Conservation (phyloP, 2,797 vertebrate species). For the Pteronotus mesoamericanus region DNA sequence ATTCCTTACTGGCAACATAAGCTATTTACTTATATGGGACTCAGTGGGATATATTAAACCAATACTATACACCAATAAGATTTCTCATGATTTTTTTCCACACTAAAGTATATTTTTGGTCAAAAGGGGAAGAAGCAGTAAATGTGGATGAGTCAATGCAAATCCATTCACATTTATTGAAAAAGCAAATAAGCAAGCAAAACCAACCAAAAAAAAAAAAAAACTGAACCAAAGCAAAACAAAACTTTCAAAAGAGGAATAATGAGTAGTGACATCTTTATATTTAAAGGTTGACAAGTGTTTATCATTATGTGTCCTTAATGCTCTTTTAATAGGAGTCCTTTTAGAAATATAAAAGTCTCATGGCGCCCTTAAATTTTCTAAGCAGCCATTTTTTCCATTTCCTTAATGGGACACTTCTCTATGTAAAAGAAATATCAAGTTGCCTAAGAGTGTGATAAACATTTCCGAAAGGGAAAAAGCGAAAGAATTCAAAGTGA, state of each 20-base stretch:
- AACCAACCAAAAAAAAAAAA: neutral
- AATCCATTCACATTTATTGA: neutral
- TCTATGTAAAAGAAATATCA: neutral
- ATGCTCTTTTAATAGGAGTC: neutral
- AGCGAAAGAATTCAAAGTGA: slow-evolving; percentile 23
- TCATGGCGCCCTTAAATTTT: neutral
- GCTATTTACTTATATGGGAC: neutral
- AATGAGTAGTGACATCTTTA: neutral
- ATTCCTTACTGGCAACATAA: neutral
- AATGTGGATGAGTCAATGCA: neutral
- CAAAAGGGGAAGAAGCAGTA: neutral
- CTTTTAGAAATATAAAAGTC: neutral
- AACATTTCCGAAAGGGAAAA: neutral
- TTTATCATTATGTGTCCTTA: neutral
- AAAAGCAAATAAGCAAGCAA: neutral
- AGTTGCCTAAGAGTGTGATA: neutral
- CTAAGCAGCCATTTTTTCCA: neutral
- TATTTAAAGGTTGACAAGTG: neutral
- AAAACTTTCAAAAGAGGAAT: neutral
- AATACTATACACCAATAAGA: neutral
- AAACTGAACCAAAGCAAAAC: neutral
- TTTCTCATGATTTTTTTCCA: neutral
- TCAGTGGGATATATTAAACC: neutral
- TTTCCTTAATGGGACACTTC: neutral
- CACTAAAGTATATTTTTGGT: neutral